phyloP scores from a whole-genome alignment of 1,140 invertebrate species.

The Micrasema minimum region DNA sequence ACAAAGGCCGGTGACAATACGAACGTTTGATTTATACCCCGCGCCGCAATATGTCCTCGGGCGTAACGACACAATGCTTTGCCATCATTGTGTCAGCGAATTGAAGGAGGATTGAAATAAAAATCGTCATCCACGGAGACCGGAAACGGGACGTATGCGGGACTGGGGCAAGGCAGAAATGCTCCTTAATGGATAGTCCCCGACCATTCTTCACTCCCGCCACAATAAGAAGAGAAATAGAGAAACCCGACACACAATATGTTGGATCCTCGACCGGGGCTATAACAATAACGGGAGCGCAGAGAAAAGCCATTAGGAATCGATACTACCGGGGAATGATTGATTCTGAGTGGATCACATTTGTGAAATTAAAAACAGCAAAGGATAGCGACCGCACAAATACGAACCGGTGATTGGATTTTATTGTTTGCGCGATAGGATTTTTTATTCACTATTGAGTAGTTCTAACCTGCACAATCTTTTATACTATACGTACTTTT shows the following conservation, averaged over 20 bases:
- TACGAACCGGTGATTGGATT: slow-evolving; percentile 3
- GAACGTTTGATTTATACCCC: slow-evolving; percentile 42
- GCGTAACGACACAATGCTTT: slow-evolving; percentile 38
- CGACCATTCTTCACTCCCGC: slow-evolving; percentile 31
- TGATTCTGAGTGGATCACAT: slow-evolving; percentile 41
- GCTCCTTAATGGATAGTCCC: slow-evolving; percentile 24
- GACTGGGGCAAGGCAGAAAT: slow-evolving; percentile 36
- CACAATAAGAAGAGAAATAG: slow-evolving; percentile 37
- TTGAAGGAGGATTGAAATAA: slow-evolving; percentile 49
- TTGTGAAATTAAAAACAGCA: slow-evolving; percentile 40
- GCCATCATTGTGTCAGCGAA: slow-evolving; percentile 43
- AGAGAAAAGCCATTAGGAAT: slow-evolving; percentile 39
- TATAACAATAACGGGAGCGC: slow-evolving; percentile 28
- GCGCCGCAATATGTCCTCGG: slow-evolving; percentile 35
- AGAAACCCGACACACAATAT: slow-evolving; percentile 38
- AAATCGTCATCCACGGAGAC: slow-evolving; percentile 29
- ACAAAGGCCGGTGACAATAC: slow-evolving; percentile 32
- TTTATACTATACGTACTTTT: background rate
- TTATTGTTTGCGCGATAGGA: slow-evolving; percentile 14
- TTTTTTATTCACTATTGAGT: background rate
- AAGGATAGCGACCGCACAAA: slow-evolving; percentile 7
- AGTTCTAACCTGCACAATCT: background rate
- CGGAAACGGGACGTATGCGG: slow-evolving; percentile 29
- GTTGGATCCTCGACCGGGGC: slow-evolving; percentile 4
- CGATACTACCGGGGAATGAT: slow-evolving; percentile 37